These are phyloP conservation scores for Oxyruncus cristatus DNA, from an alignment of 2,113 vertebrate genomes.

Conservation along the genomic window DNA sequence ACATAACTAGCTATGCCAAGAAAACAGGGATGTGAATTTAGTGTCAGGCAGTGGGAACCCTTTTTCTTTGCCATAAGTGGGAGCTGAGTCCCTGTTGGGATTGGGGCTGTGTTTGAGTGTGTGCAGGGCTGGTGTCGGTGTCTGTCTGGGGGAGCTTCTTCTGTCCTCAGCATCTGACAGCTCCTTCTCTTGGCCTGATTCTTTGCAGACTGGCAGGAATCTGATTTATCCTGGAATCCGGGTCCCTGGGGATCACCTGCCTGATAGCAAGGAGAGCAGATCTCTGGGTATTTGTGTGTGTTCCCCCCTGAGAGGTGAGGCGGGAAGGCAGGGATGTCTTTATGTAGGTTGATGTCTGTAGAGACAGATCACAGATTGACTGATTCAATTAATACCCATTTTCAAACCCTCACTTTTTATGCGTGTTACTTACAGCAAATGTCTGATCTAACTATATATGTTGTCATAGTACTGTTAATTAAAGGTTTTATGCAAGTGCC, in stretches of 20 bases:
- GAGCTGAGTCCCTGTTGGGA: not conserved
- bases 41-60: not conserved
- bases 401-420: not conserved
- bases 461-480: not conserved
- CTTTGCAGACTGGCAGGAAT: not conserved
- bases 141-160: not conserved
- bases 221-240: not conserved
- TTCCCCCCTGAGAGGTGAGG: not conserved
- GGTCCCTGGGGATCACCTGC: not conserved
- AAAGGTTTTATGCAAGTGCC: not conserved
- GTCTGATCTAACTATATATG: not conserved
- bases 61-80: not conserved
- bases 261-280: not conserved
- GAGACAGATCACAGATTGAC: not conserved
- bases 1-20: rapidly evolving
- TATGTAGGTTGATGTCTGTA: not conserved
- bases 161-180: not conserved
- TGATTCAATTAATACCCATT: not conserved
- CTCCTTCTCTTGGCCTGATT: not conserved
- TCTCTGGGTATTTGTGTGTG: not conserved
- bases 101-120: not conserved
- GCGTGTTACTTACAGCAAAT: not conserved
- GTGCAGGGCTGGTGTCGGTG: not conserved
- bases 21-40: not conserved
- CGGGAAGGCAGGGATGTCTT: not conserved